phyloP scores from a whole-genome alignment of 2,797 vertebrate genomes.

The Poecilia wingei region DNA sequence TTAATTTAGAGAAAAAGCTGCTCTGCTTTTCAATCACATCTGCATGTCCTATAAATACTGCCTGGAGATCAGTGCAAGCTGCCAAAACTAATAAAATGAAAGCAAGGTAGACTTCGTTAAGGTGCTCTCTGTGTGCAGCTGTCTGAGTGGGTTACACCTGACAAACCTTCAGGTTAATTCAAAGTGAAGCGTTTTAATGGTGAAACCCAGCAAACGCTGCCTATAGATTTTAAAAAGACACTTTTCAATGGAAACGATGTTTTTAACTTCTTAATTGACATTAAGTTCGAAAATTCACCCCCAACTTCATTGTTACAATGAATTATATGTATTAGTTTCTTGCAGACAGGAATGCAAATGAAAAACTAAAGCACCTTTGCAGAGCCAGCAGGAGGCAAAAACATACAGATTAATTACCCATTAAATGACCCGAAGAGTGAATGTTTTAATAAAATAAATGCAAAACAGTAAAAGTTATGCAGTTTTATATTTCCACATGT shows the following conservation, averaged over 20 bases:
- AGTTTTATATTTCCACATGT: not conserved
- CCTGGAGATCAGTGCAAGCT: not conserved
- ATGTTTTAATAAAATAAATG: not conserved
- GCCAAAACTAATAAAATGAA: not conserved
- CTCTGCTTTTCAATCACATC: conserved; percentile 6
- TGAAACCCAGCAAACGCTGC: not conserved
- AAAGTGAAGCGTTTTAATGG: conserved; percentile 2
- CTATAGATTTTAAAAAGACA: not conserved
- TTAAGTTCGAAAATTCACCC: not conserved
- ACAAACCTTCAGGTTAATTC: not conserved
- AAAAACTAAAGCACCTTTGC: not conserved
- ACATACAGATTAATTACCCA: no score
- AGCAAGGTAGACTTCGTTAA: not conserved
- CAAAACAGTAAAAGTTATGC: not conserved
- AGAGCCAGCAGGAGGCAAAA: not conserved
- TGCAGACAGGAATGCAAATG: not conserved
- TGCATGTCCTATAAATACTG: not conserved
- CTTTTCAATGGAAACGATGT: not conserved
- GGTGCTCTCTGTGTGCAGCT: not conserved
- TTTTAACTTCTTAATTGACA: not conserved
- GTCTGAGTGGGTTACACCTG: not conserved
- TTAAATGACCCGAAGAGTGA: not conserved
- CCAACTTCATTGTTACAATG: not conserved
- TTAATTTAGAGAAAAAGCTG: conserved; percentile 34
- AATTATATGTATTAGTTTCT: not conserved